Conservation (phyloP, 2,888 invertebrate genomes). For the Agrenia bidenticulata region DNA sequence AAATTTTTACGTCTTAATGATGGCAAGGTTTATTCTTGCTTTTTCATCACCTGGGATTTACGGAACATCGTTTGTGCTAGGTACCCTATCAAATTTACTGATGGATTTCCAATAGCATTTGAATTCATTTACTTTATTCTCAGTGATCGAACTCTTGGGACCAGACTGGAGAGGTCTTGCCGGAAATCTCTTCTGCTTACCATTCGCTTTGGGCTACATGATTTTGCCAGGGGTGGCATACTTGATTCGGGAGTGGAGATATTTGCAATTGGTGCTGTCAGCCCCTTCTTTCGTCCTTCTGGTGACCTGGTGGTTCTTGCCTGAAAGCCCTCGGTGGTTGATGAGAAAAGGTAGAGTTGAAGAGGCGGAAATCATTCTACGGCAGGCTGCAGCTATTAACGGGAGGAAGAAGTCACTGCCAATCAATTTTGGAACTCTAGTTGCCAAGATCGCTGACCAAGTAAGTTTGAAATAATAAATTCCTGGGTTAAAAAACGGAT, state of each 20-base stretch:
- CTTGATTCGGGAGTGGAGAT: conserved; percentile 40
- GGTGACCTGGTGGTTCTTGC: conserved; percentile 36
- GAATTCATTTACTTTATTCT: no score
- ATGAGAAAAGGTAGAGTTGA: conserved; percentile 34
- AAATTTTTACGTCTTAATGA: conserved; percentile 38
- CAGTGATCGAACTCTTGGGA: conserved; percentile 42
- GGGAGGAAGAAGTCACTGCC: conserved; percentile 28
- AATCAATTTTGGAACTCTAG: conserved; percentile 32
- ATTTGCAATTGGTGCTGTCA: conserved; percentile 37
- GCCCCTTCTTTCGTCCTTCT: conserved; percentile 38
- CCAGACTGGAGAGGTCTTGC: conserved; percentile 43
- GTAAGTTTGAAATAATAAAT: conserved; percentile 22
- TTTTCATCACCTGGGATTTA: conserved; percentile 45
- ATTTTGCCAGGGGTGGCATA: conserved; percentile 40
- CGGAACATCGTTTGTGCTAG: conserved; percentile 47
- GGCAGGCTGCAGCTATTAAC: conserved; percentile 34
- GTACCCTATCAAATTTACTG: no score
- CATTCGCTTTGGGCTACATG: conserved; percentile 48
- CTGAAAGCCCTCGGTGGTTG: conserved; percentile 40
- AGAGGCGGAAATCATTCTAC: conserved; percentile 40
- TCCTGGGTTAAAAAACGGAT: not conserved
- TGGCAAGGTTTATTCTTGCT: conserved; percentile 45
- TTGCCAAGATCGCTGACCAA: conserved; percentile 34
- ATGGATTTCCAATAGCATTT: not conserved
- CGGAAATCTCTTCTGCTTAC: conserved; percentile 47